A percentile compares a stretch with the other conserved stretches of the same genome.
Evolutionary conservation across 2,797 vertebrate genomes (phyloP).

Genomic region (Phylloscopus collybita): DNA sequence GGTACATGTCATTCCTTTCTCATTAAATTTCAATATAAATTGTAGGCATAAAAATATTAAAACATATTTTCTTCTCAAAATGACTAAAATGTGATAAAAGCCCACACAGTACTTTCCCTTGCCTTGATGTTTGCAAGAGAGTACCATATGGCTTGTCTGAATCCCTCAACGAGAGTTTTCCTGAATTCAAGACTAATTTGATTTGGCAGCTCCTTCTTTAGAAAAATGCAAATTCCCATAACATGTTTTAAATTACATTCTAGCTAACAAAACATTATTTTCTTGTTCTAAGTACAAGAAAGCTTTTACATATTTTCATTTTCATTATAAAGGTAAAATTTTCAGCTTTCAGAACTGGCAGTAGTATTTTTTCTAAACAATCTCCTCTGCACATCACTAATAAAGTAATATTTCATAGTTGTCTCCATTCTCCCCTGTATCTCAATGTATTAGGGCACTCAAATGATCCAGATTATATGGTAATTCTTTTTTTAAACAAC

Average conservation of each 20-base stretch:
- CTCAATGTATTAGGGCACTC: not conserved
- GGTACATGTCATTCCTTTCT: not conserved
- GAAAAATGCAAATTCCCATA: slow-evolving; percentile 1
- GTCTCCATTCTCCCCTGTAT: not conserved
- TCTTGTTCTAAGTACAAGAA: not conserved
- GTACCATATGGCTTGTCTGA: slow-evolving; percentile 36
- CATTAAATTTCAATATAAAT: slow-evolving; percentile 14
- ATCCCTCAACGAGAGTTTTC: not conserved
- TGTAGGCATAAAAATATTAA: slow-evolving; percentile 26
- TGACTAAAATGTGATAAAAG: slow-evolving; percentile 58
- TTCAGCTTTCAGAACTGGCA: not conserved
- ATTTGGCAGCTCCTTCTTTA: slow-evolving; percentile 19
- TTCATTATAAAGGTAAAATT: not conserved
- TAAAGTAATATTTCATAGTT: not conserved
- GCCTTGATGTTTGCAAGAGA: slow-evolving; percentile 6
- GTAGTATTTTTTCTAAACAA: not conserved
- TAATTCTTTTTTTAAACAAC: not conserved
- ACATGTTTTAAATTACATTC: not conserved
- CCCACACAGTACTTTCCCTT: slow-evolving; percentile 27
- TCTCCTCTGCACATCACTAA: not conserved
- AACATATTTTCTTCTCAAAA: slow-evolving; percentile 57
- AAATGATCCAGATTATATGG: not conserved
- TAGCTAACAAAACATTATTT: not conserved
- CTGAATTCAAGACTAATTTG: slow-evolving; percentile 12
- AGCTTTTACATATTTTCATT: not conserved